phyloP scores from a whole-genome alignment of 2,113 vertebrate genomes.

The Odobenus rosmarus region DNA sequence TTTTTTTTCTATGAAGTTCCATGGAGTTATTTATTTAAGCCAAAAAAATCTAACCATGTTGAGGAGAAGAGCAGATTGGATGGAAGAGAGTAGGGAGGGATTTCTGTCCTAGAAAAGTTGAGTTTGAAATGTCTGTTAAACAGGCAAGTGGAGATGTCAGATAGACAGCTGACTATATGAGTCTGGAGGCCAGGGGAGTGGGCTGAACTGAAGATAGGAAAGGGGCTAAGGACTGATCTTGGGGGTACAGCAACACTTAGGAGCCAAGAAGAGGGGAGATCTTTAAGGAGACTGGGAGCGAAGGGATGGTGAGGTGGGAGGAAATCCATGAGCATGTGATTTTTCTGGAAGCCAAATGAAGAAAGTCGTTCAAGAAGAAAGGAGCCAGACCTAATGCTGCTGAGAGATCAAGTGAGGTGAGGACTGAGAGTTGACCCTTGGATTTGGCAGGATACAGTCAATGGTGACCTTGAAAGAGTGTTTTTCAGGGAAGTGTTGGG shows the following conservation, averaged over 20 bases:
- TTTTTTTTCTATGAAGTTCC: neutral
- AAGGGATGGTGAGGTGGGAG: neutral
- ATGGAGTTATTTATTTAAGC: neutral
- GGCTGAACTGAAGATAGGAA: neutral
- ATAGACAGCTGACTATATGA: neutral
- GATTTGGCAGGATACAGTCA: neutral
- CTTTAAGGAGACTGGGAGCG: neutral
- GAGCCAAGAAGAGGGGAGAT: neutral
- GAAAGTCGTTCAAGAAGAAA: conserved; percentile 9
- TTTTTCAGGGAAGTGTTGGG: neutral
- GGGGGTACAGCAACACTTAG: neutral
- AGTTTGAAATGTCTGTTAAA: neutral
- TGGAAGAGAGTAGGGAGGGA: neutral
- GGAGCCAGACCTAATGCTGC: neutral
- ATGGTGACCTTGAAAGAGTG: neutral
- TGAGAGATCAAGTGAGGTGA: neutral
- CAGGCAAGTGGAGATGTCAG: neutral
- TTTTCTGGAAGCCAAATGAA: conserved; percentile 26
- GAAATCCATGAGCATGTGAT: neutral
- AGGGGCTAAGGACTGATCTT: neutral
- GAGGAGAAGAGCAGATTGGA: neutral
- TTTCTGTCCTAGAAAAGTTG: neutral
- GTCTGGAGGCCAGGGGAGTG: neutral
- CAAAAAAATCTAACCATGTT: neutral
- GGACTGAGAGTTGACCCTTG: neutral